A percentile compares a stretch with the other conserved stretches of the same genome.
phyloP scores from a whole-genome alignment of 2,797 vertebrate species.

The Gymnocypris eckloni region DNA sequence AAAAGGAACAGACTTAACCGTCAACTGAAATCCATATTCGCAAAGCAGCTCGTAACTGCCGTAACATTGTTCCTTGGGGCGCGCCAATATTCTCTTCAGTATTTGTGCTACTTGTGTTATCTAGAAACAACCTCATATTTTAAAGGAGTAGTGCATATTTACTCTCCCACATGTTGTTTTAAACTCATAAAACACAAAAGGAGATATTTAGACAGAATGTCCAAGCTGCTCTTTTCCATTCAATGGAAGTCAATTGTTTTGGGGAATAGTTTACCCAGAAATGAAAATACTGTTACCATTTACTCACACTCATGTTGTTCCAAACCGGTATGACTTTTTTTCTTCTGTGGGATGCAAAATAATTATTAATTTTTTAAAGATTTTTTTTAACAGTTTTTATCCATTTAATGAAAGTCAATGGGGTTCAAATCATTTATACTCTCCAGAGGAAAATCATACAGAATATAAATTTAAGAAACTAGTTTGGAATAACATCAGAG shows the following conservation, averaged over 20 bases:
- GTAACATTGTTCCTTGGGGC: slow-evolving; percentile 10
- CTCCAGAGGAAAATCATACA: background rate
- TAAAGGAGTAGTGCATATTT: background rate
- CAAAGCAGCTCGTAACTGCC: slow-evolving; percentile 35
- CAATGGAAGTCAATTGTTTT: background rate
- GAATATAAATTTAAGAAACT: background rate
- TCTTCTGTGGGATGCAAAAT: background rate
- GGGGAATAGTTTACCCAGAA: background rate
- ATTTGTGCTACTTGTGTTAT: slow-evolving; percentile 12
- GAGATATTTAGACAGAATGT: background rate
- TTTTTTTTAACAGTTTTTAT: too few relatives aligned
- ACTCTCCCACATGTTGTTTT: background rate
- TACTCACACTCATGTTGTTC: background rate
- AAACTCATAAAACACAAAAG: background rate
- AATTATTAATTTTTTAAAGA: background rate
- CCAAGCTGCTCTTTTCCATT: background rate
- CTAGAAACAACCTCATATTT: background rate
- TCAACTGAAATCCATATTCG: slow-evolving; percentile 2
- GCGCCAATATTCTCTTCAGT: slow-evolving; percentile 20
- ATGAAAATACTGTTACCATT: background rate
- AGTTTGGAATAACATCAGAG: background rate
- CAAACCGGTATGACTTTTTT: background rate
- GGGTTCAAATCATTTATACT: background rate
- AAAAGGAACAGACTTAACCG: slow-evolving; percentile 16
- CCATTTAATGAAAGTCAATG: background rate